phyloP scores from a whole-genome alignment of 2,113 vertebrate species.

The Cacatua alba region DNA sequence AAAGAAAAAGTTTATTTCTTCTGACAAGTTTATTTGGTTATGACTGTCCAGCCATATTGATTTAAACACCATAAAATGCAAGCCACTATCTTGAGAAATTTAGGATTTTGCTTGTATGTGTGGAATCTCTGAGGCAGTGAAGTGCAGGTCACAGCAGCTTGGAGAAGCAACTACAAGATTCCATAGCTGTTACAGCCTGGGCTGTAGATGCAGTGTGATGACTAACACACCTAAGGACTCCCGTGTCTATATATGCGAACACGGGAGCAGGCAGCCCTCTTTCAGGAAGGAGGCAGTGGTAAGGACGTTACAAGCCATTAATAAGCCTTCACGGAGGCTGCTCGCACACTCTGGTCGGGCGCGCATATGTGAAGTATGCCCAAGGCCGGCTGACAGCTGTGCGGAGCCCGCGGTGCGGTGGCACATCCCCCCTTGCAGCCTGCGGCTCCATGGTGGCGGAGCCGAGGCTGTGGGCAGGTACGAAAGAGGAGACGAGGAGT shows the following conservation, averaged over 20 bases:
- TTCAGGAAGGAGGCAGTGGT: too few relatives aligned
- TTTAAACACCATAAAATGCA: background rate
- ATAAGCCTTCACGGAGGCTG: fast-evolving
- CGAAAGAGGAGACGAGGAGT: too few relatives aligned
- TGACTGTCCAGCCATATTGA: background rate
- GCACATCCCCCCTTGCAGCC: too few relatives aligned
- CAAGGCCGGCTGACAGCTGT: background rate
- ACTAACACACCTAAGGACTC: background rate
- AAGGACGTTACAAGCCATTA: fast-evolving
- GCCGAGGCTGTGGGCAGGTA: too few relatives aligned
- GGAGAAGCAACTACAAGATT: fast-evolving
- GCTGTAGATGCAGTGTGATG: fast-evolving
- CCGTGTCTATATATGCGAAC: fast-evolving
- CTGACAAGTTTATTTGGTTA: background rate
- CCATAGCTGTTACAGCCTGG: fast-evolving
- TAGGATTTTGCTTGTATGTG: fast-evolving
- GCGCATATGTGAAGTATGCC: fast-evolving
- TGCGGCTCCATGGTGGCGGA: too few relatives aligned
- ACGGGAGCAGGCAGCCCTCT: fast-evolving
- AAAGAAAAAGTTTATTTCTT: background rate
- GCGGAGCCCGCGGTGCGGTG: too few relatives aligned
- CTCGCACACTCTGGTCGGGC: fast-evolving
- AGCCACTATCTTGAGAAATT: fast-evolving
- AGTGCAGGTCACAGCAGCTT: fast-evolving
- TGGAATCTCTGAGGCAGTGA: too few relatives aligned